Base-by-base conservation (phyloP, 2,797 vertebrate genomes). In the Varecia variegata region DNA sequence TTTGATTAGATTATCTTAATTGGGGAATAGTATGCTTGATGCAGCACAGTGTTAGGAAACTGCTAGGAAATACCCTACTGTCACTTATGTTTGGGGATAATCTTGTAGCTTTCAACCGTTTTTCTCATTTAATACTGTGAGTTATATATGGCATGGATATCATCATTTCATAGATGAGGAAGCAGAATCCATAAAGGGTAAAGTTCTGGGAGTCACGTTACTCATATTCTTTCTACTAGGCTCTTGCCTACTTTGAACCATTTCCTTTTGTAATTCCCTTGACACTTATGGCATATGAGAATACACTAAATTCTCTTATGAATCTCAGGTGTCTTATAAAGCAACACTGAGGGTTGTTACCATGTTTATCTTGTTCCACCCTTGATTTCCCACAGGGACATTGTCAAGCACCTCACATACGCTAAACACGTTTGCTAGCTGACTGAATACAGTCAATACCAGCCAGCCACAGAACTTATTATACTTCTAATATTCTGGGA, bases 241-340 rank as follows among this genome's bases (percentile, higher is more conserved):
- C 21, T 74, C 56, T 32, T 71, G 15, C 47, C 62, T 50, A 62
- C 35, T 43, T 60, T 68, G 20, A 81, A 82, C n/a, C 15, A 90
- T 38, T 93, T 95, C 84, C 84, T 86, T 77, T 56, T 87, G 68
- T 54, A 74, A 92, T 79, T 79, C n/a, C 45, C 50, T n/a, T 30
- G 38, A 70, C 18, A 43, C 11, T 47, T 23, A 77, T 67, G 54
- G 40, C 17, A 92, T 32, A 67, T 9, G 11, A 14, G 43, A 35
- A 21, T n/a, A 93, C 35, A 52, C 1, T 56, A 50, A 85, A 88
- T 93, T 88, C 20, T 93, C 54, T 84, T 70, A 92, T 38, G 25
- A 90, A n/a, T 18, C 13, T 35, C 58, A 54, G 13, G 27, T 88
- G 20, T 13, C 12, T 67, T 73, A 81, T 43, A 67, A 92, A 88